Evolutionary conservation across 2,797 vertebrate genomes (phyloP), one percentile per base, ranked within the genome.

Genomic region (Chiroxiphia lanceolata): DNA sequence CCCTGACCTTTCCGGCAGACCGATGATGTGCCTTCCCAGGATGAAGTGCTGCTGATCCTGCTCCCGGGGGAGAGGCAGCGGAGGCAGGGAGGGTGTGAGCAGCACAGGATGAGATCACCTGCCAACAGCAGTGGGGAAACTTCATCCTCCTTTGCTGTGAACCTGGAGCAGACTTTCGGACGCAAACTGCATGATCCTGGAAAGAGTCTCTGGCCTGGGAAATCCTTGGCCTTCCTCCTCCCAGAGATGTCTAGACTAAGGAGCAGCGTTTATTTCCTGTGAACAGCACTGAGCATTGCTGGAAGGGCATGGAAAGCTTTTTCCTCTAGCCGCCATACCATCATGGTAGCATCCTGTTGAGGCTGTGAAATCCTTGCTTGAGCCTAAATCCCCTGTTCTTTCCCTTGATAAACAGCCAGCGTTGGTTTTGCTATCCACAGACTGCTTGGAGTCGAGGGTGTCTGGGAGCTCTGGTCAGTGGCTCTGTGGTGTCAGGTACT

Each of bases 81-180:
- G 77, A 86, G 92, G 94, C 91, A 93, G 90, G 64, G 74, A 88
- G 93, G 84, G 90, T 64, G 91, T 95, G 94, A 95, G 47, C 69
- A 68, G 23, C 96, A 59, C 96, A 95, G 95, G 93, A 88, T 96
- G 96, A 96, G 91, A 89, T 97, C 96, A 92, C 82, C 89, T 96
- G 96, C 96, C 95, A 96, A 20, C 87, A 90, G 71, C 95, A 93
- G 76, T 74, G 84, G 87, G 91, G 94, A 92, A 94, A 78, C 86
- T 83, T 79, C 93, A 87, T 90, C 93, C 68, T 95, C 56, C 80
- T 97, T 91, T 79, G 50, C 83, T 87, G 59, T 34, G 63, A 95
- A 83, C 92, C 96, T 92, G 89, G 97, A 96, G 61, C 94, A 94
- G 78, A 90, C 91, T 96, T 94, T 87, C 9, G 26, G 61, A 89